Conservation (phyloP, 2,797 vertebrate species). For the Brotula barbata region DNA sequence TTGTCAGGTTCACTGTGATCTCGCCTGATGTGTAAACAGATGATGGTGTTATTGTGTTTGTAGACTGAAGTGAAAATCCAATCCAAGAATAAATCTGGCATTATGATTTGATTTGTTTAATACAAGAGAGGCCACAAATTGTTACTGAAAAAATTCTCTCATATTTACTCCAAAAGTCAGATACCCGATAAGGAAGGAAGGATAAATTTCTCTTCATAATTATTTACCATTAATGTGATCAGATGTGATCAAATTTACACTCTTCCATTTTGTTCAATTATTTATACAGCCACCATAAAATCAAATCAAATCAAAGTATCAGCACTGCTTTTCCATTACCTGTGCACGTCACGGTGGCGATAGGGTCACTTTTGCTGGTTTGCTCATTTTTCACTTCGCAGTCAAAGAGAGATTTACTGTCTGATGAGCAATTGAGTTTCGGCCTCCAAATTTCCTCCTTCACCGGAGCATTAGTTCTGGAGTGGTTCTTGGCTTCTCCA, state of each 20-base stretch:
- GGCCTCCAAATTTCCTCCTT: fast-evolving
- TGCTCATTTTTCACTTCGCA: no score
- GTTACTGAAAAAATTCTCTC: no score
- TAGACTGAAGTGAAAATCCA: background rate
- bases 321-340: conserved; percentile 37
- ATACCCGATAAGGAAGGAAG: no score
- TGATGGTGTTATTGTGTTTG: background rate
- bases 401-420: conserved; percentile 20
- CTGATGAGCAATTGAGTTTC: conserved; percentile 23
- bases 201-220: no score
- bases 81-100: no score
- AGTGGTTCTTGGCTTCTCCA: fast-evolving
- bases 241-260: no score
- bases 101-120: no score
- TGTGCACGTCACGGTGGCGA: conserved; percentile 50
- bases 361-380: fast-evolving
- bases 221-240: no score
- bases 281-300: no score
- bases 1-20: fast-evolving
- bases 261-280: no score
- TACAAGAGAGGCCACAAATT: no score
- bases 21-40: conserved; percentile 22
- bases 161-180: background rate
- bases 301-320: no score
- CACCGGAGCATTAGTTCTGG: fast-evolving